Evolutionary conservation across 2,797 vertebrate species (phyloP), one percentile per base, ranked within the genome.

Genomic region (Neomorphus geoffroyi): DNA sequence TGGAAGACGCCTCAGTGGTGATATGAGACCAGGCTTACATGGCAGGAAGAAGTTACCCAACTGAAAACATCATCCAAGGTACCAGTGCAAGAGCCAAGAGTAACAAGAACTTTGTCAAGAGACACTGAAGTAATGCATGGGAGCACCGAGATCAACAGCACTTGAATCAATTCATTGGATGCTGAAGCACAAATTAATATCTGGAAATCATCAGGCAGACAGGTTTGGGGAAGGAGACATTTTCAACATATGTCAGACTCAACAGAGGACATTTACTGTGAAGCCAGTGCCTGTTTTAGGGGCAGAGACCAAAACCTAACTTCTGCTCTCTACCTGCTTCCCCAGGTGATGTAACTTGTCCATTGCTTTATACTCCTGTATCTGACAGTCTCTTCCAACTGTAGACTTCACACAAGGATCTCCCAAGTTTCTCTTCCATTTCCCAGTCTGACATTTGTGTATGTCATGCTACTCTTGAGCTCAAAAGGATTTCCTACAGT

Each of bases 51-150:
- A 60, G 62, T 17, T 46, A 26, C 23, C 66, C 64, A 45, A 2
- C 7, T 57, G 54, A 80, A 80, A 86, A 80, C 23, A 35, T 17
- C 12, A 46, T 71, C 77, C 28, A 39, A 75, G 33, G 24, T 10
- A 30, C 5, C 17, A 58, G n/a, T 8, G 54, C 58, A 65, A 39
- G 75, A 53, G 13, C 51, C 56, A 65, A 65, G 43, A 73, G 39
- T 46, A 60, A 15, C 14, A 27, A 58, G 70, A 51, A 19, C 15
- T 51, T 78, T 30, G 24, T 6, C 54, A 70, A 48, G 58, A 79
- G 28, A 51, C 41, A 35, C 23, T 66, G 51, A 50, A 58, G 67
- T 45, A 0, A 0, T 67, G 9, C 0, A 0, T 2, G 7, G 33
- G 45, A 61, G 33, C 41, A 39, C 28, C 50, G 39, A 62, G 37